phyloP scores from a whole-genome alignment of 2,113 vertebrate genomes.

The Melanerpes formicivorus region DNA sequence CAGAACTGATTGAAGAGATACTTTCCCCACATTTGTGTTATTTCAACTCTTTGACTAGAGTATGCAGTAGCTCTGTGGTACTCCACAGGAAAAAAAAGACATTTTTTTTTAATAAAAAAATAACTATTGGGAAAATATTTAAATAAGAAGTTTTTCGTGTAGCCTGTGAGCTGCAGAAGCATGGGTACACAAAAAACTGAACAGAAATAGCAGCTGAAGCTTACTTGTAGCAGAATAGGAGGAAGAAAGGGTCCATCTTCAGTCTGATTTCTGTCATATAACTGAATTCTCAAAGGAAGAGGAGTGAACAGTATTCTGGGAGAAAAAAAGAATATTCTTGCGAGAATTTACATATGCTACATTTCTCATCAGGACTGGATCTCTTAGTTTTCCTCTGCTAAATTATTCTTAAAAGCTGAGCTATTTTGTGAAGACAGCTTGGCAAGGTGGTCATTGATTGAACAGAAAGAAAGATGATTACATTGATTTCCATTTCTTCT shows the following conservation, averaged over 20 bases:
- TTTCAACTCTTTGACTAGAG: background rate
- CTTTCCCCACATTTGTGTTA: background rate
- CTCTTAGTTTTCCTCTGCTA: background rate
- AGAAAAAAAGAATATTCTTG: background rate
- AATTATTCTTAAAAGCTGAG: constrained; percentile 27
- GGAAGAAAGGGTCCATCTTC: background rate
- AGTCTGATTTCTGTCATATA: background rate
- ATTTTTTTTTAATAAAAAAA: too few relatives aligned
- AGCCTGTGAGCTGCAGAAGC: background rate
- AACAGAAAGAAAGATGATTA: constrained; percentile 20
- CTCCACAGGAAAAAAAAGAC: background rate
- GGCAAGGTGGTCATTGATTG: background rate
- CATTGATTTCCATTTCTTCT: constrained; percentile 35
- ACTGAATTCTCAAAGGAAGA: background rate
- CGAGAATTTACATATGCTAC: background rate
- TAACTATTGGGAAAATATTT: background rate
- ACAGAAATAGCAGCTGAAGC: background rate
- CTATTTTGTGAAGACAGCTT: background rate
- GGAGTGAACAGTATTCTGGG: background rate
- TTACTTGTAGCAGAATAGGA: background rate
- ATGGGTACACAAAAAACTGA: background rate
- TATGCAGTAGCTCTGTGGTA: background rate
- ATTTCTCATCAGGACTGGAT: background rate
- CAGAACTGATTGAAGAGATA: background rate
- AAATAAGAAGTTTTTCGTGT: background rate